Evolutionary conservation across 2,113 vertebrate genomes (phyloP).

Genomic region (Malurus melanocephalus): DNA sequence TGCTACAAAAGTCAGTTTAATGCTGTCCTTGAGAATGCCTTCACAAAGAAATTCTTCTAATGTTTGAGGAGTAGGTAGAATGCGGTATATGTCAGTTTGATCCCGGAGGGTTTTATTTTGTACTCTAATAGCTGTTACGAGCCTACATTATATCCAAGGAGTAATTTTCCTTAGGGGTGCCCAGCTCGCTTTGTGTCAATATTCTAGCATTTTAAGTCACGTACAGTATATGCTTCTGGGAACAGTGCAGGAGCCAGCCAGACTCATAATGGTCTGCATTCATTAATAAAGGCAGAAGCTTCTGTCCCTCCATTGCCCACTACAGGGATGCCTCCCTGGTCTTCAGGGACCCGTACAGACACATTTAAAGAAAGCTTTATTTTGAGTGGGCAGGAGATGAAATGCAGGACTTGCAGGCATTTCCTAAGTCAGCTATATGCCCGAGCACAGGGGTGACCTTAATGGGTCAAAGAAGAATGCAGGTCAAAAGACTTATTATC

Average conservation of each 20-base stretch:
- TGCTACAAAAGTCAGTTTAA: slow-evolving; percentile 96
- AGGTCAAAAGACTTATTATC: slow-evolving; percentile 97
- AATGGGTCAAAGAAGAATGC: slow-evolving; percentile 88
- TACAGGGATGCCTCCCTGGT: slow-evolving; percentile 89
- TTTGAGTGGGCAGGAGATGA: slow-evolving; percentile 87
- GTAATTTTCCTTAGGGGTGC: slow-evolving; percentile 98
- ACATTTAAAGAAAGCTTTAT: slow-evolving; percentile 97
- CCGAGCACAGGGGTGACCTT: slow-evolving; percentile 81
- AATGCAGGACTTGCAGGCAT: slow-evolving; percentile 86
- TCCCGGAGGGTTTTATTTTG: slow-evolving; percentile 97
- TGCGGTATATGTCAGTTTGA: slow-evolving; percentile 93
- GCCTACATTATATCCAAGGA: slow-evolving; percentile 99
- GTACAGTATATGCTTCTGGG: slow-evolving; percentile 98
- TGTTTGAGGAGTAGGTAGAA: slow-evolving; percentile 97
- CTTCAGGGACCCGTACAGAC: slow-evolving; percentile 84
- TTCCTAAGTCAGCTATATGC: slow-evolving; percentile 82
- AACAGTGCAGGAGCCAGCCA: slow-evolving; percentile 94
- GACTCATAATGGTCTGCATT: slow-evolving; percentile 99
- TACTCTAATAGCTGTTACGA: slow-evolving; percentile 99
- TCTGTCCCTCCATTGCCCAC: slow-evolving; percentile 94
- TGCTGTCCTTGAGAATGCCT: slow-evolving; percentile 98
- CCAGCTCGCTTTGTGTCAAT: slow-evolving; percentile 96
- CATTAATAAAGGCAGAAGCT: slow-evolving; percentile 98
- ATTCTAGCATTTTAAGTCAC: slow-evolving; percentile 99
- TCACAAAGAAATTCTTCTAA: slow-evolving; percentile 96